phyloP scores from a whole-genome alignment of 1,140 invertebrate genomes.

The Argopecten irradians region DNA sequence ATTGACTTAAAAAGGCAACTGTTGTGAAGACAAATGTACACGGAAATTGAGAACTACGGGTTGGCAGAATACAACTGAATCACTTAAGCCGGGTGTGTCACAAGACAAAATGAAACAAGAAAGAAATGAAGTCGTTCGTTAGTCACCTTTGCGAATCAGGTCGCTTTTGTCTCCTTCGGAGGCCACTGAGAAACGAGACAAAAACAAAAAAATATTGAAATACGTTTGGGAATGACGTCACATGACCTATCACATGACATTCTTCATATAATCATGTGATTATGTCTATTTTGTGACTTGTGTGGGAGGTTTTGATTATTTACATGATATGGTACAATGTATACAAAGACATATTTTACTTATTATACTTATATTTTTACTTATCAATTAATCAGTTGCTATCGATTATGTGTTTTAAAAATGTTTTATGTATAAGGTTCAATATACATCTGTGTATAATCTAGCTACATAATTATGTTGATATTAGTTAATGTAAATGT shows the following conservation, averaged over 20 bases:
- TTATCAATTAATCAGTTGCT: too few species aligned
- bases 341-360: too few species aligned
- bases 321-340: too few species aligned
- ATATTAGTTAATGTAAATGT: too few species aligned
- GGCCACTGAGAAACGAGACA: background rate
- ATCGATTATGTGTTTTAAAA: too few species aligned
- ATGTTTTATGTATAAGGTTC: too few species aligned
- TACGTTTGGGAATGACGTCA: background rate
- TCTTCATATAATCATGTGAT: background rate
- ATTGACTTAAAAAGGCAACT: background rate
- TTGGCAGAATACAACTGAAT: background rate
- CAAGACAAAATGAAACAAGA: background rate
- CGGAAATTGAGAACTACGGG: background rate
- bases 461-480: too few species aligned
- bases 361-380: too few species aligned
- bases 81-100: background rate
- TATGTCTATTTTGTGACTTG: too few species aligned
- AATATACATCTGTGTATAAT: too few species aligned
- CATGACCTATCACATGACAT: background rate
- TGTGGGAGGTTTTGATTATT: too few species aligned
- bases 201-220: constrained; percentile 1
- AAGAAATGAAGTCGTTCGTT: background rate
- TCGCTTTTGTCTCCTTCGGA: constrained; percentile 8
- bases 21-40: background rate
- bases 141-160: background rate